Evolutionary conservation across 2,888 invertebrate genomes (phyloP).

Genomic region (Agrochola litura): DNA sequence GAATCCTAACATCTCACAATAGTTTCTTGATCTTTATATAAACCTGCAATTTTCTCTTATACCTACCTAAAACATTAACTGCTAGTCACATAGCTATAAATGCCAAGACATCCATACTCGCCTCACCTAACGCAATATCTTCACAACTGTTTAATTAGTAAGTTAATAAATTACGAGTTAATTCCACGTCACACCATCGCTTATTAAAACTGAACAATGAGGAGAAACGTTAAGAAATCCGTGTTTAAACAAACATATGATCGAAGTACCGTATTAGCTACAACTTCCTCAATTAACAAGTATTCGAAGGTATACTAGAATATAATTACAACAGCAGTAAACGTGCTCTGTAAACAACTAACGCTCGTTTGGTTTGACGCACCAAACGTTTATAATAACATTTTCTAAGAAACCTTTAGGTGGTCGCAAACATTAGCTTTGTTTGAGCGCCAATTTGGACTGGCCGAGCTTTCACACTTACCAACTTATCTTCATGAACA

Average conservation of each 20-base stretch:
- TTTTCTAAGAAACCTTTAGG: slow-evolving; percentile 85
- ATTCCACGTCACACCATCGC: slow-evolving; percentile 50
- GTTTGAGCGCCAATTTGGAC: slow-evolving; percentile 87
- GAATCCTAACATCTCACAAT: background rate
- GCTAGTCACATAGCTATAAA: slow-evolving; percentile 26
- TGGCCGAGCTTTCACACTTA: slow-evolving; percentile 73
- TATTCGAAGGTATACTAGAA: slow-evolving; percentile 71
- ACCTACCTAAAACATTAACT: slow-evolving; percentile 9
- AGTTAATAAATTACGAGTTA: slow-evolving; percentile 52
- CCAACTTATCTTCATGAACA: slow-evolving; percentile 64
- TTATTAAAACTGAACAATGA: slow-evolving; percentile 64
- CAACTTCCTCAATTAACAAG: slow-evolving; percentile 81
- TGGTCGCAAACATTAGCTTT: slow-evolving; percentile 88
- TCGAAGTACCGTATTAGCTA: slow-evolving; percentile 65
- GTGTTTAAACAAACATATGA: slow-evolving; percentile 69
- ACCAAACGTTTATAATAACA: slow-evolving; percentile 68
- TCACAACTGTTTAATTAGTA: slow-evolving; percentile 50
- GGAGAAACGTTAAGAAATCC: slow-evolving; percentile 60
- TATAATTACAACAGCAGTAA: slow-evolving; percentile 73
- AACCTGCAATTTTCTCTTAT: slow-evolving; percentile 23
- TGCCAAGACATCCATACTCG: slow-evolving; percentile 34
- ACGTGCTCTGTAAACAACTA: slow-evolving; percentile 74
- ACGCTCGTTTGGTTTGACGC: slow-evolving; percentile 68
- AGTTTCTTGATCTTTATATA: background rate
- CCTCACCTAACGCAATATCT: slow-evolving; percentile 38